These are phyloP conservation scores for Delphinus delphis DNA, from an alignment of 2,113 vertebrate genomes.

Conservation along the genomic window DNA sequence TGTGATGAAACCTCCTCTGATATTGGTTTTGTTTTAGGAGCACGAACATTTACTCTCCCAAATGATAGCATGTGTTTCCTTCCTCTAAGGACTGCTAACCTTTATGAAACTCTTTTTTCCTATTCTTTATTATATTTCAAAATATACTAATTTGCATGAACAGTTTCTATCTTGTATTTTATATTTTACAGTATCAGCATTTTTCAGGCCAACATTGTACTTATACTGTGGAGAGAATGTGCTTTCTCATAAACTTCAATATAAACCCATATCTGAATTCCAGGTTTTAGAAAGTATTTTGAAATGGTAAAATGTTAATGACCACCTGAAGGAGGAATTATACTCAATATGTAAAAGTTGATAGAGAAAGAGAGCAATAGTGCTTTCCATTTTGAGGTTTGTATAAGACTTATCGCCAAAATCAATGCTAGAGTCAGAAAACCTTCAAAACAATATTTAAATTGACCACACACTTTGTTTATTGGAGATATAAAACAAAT, in stretches of 20 bases:
- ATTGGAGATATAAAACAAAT: neutral
- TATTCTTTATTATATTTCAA: neutral
- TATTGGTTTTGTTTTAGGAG: neutral
- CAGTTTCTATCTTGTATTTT: neutral
- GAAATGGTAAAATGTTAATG: neutral
- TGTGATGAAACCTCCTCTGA: neutral
- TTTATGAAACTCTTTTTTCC: neutral
- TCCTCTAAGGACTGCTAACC: neutral
- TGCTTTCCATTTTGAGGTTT: neutral
- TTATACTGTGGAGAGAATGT: neutral
- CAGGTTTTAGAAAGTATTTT: neutral
- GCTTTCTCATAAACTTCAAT: neutral
- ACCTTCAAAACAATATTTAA: neutral
- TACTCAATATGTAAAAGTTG: neutral
- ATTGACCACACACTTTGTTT: neutral
- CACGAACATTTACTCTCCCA: neutral
- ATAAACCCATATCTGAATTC: neutral
- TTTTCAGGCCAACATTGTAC: neutral
- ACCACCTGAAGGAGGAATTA: neutral
- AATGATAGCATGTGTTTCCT: neutral
- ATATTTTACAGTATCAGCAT: neutral
- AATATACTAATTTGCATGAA: neutral
- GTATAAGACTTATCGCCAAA: neutral
- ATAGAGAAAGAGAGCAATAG: neutral
- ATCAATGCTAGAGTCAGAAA: neutral